phyloP scores from a whole-genome alignment of 2,888 invertebrate genomes.

The Chymomyza fuscimana region DNA sequence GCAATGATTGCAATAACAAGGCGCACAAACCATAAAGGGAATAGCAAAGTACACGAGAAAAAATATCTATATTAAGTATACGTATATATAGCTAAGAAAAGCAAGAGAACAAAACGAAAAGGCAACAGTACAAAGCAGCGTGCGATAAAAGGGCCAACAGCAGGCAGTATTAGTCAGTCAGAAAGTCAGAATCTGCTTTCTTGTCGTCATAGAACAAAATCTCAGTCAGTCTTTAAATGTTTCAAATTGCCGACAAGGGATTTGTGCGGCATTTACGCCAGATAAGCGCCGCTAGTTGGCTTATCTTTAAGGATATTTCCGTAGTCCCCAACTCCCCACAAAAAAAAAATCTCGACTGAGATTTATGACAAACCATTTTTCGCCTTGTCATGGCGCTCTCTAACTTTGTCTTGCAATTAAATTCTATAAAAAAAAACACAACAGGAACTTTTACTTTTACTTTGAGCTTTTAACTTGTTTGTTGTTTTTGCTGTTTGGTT shows the following conservation, averaged over 20 bases:
- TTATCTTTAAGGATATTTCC: slow-evolving; percentile 66
- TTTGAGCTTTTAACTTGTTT: slow-evolving; percentile 4
- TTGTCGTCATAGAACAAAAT: slow-evolving; percentile 29
- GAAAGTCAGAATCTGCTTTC: neutral
- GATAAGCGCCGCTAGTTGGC: slow-evolving; percentile 73
- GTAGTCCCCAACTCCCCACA: neutral
- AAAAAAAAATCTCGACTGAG: slow-evolving; percentile 31
- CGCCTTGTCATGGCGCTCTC: neutral
- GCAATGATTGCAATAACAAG: slow-evolving; percentile 61
- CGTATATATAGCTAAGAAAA: neutral
- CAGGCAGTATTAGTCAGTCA: neutral
- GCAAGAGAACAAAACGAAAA: slow-evolving; percentile 15
- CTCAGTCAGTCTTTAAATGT: slow-evolving; percentile 72
- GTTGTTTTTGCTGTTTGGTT: slow-evolving; percentile 11
- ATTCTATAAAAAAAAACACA: slow-evolving; percentile 25
- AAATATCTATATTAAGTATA: slow-evolving; percentile 4
- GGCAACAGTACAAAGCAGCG: slow-evolving; percentile 13
- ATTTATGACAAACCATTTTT: slow-evolving; percentile 65
- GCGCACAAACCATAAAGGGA: slow-evolving; percentile 52
- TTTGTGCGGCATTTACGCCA: slow-evolving; percentile 70
- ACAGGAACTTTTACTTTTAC: neutral
- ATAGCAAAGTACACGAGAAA: slow-evolving; percentile 8
- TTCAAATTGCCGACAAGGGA: slow-evolving; percentile 77
- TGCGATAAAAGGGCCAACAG: slow-evolving; percentile 7
- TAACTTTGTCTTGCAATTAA: slow-evolving; percentile 49